These are phyloP conservation scores for Eupithecia subumbrata DNA, from an alignment of 2,888 invertebrate genomes.

Conservation along the genomic window DNA sequence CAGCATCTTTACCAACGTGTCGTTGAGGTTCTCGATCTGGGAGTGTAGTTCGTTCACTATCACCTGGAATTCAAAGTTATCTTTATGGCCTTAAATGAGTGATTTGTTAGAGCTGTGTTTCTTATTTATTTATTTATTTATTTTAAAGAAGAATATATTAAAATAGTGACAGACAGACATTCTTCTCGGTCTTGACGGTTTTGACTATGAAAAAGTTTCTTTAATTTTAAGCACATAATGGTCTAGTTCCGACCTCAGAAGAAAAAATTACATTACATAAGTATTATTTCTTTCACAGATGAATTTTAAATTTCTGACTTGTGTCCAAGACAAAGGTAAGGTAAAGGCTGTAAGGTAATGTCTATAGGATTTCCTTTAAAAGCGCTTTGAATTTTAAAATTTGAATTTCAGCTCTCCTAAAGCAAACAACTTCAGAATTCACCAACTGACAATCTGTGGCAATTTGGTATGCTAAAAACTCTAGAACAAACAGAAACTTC, in stretches of 20 bases:
- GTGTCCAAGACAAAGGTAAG: too few species aligned
- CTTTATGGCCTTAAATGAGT: background rate
- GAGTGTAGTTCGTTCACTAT: slow-evolving; percentile 97
- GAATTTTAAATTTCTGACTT: too few species aligned
- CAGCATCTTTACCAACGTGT: slow-evolving; percentile 93
- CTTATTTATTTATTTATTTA: too few species aligned
- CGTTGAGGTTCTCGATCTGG: slow-evolving; percentile 96
- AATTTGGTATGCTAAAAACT: background rate
- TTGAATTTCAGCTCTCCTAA: too few species aligned
- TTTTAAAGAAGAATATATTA: background rate
- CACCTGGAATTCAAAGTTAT: slow-evolving; percentile 84
- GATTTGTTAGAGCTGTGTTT: background rate
- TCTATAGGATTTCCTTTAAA: too few species aligned
- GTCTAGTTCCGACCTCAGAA: too few species aligned
- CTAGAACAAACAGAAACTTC: background rate
- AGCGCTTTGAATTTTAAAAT: too few species aligned
- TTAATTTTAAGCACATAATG: background rate
- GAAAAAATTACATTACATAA: too few species aligned
- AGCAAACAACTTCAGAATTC: too few species aligned
- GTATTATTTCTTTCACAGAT: too few species aligned
- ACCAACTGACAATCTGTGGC: background rate
- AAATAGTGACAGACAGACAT: too few species aligned
- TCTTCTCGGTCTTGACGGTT: background rate
- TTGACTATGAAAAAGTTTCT: background rate
- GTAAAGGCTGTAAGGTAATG: too few species aligned